Evolutionary conservation across 2,888 invertebrate genomes (phyloP), one percentile per base, ranked within the genome.

Genomic region (Xestia sexstrigata): DNA sequence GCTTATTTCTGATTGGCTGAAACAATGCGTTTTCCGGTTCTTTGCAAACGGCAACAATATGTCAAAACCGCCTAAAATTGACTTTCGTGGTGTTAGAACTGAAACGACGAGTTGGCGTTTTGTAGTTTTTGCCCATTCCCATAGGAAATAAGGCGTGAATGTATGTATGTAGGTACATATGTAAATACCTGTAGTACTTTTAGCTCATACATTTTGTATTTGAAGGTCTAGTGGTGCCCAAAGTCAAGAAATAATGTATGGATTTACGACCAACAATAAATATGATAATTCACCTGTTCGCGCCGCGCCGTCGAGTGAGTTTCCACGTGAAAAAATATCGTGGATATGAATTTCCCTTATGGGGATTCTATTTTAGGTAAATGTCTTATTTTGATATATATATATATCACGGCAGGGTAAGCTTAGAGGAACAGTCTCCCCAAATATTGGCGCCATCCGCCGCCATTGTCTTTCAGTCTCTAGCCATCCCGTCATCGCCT

Each of bases 221-320:
- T 63, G 49, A 70, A 70, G 39, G 66, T 68, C 26, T 70, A 42
- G 70, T 78, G 52, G 68, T 72, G 60, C 42, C 45, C 45, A 67
- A 85, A 80, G 79, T 78, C 62, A 68, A 77, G 79, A 79, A 79
- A 77, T 85, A 83, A 79, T 86, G 23, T 71, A 88, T 83, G 68
- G 71, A 85, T 87, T 89, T 88, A 88, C 85, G 86, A 79, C 78
- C 84, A 73, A 89, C 90, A 88, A 92, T 92, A 89, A 92, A 92
- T 91, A 92, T 91, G 88, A 90, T 91, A 91, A 90, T 92, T 90
- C 84, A 90, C 89, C 88, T 90, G 89, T 90, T 90, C 85, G 74
- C 88, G 83, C 87, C 83, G 75, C 84, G 72, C 81, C 70, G 84
- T 76, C 84, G 84, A 89, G 88, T 88, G 86, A 84, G 86, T 90